phyloP scores from a whole-genome alignment of 1,140 invertebrate genomes.

The Halictus rubicundus region DNA sequence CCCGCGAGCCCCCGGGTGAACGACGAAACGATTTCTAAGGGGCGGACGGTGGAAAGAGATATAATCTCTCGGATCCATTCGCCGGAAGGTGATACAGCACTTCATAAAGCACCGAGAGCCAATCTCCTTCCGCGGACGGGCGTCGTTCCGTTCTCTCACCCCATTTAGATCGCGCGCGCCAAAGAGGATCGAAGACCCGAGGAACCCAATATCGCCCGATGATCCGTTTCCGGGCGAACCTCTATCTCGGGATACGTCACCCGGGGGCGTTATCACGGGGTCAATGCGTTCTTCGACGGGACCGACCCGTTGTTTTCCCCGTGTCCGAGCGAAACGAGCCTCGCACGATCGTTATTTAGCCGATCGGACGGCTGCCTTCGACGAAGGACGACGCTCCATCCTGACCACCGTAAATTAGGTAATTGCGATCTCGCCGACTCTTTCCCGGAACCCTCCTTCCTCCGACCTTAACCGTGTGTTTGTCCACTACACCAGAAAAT shows the following conservation, averaged over 20 bases:
- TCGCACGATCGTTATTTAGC: slow-evolving; percentile 46
- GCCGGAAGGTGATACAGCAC: slow-evolving; percentile 4
- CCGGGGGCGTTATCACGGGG: slow-evolving; percentile 1
- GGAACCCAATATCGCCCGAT: slow-evolving; percentile 3
- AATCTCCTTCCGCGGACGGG: background rate
- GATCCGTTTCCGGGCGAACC: background rate
- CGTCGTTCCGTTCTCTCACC: no score
- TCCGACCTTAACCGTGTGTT: no score
- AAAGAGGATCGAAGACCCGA: background rate
- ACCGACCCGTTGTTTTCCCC: slow-evolving; percentile 9
- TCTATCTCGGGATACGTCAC: background rate
- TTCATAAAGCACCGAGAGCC: slow-evolving; percentile 13
- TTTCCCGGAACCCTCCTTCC: no score
- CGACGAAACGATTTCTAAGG: background rate
- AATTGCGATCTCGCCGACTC: no score
- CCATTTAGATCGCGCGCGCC: background rate
- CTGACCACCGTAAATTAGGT: no score
- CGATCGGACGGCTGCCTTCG: background rate
- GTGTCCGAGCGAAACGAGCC: slow-evolving; percentile 22
- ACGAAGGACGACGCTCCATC: no score
- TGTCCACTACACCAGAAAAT: no score
- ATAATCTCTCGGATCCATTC: slow-evolving; percentile 20
- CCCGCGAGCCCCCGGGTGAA: background rate
- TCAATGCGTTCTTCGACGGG: background rate
- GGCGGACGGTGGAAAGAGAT: background rate